Percentiles rank a stretch among this genome's conserved stretches.
phyloP scores from a whole-genome alignment of 2,113 vertebrate genomes.

The Dascyllus trimaculatus region DNA sequence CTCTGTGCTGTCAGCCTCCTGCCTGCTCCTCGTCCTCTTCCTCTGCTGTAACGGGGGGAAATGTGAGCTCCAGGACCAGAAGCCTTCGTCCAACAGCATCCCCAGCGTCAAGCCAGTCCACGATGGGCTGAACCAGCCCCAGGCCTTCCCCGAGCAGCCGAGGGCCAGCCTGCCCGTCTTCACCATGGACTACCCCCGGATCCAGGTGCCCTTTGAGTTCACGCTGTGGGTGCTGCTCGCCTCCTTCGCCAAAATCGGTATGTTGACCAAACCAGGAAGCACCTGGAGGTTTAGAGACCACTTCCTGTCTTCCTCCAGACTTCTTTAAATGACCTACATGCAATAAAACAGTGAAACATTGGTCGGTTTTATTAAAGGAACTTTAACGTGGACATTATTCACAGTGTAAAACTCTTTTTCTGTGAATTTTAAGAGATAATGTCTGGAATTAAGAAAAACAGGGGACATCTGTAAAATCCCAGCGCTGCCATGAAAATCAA shows the following conservation, averaged over 20 bases:
- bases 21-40: conserved; percentile 28
- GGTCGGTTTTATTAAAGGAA: too few species aligned
- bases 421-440: too few species aligned
- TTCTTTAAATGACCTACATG: too few species aligned
- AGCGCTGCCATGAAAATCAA: too few species aligned
- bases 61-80: conserved; percentile 37
- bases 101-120: conserved; percentile 6
- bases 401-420: too few species aligned
- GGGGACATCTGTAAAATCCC: too few species aligned
- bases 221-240: conserved; percentile 96
- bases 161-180: conserved; percentile 88
- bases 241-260: conserved; percentile 95
- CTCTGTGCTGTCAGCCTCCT: not conserved
- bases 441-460: too few species aligned
- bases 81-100: not conserved
- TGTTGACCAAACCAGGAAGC: conserved; percentile 47
- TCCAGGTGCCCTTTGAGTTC: conserved; percentile 95
- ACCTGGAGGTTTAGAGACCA: not conserved
- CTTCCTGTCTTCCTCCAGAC: too few species aligned
- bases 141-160: conserved; percentile 56
- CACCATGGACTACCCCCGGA: conserved; percentile 90
- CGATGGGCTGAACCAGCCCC: conserved; percentile 25
- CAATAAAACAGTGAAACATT: too few species aligned
- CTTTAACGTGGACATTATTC: too few species aligned
- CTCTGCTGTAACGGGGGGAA: conserved; percentile 37